phyloP scores from a whole-genome alignment of 2,797 vertebrate genomes.

The Jordanella pulchra region DNA sequence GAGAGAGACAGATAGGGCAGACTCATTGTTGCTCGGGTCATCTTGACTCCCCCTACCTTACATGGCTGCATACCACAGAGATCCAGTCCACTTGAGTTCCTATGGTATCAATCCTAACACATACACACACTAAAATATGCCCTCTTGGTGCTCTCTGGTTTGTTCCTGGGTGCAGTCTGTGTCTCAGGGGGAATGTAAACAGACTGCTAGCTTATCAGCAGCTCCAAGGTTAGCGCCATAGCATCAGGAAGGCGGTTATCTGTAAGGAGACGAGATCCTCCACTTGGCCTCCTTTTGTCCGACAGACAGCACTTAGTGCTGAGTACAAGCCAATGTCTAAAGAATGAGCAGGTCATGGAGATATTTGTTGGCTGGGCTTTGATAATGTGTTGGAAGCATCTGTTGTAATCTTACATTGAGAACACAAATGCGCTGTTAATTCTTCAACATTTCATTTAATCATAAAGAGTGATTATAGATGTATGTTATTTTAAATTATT shows the following conservation, averaged over 20 bases:
- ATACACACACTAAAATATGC: slow-evolving; percentile 35
- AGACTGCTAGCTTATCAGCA: slow-evolving; percentile 69
- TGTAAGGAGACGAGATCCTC: slow-evolving; percentile 52
- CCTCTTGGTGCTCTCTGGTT: slow-evolving; percentile 40
- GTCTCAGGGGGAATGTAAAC: slow-evolving; percentile 77
- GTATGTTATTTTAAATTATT: background rate
- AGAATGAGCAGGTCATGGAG: slow-evolving; percentile 24
- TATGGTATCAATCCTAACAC: slow-evolving; percentile 70
- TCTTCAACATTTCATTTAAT: background rate
- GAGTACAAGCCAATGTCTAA: slow-evolving; percentile 19
- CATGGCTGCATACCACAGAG: slow-evolving; percentile 77
- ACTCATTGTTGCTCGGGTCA: slow-evolving; percentile 71
- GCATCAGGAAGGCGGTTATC: slow-evolving; percentile 68
- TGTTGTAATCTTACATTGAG: background rate
- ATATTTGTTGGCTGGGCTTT: slow-evolving; percentile 4
- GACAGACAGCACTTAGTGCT: slow-evolving; percentile 42
- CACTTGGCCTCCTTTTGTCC: slow-evolving; percentile 39
- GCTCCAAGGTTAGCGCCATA: slow-evolving; percentile 65
- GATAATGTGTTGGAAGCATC: slow-evolving; percentile 5
- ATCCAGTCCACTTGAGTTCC: slow-evolving; percentile 74
- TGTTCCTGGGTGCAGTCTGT: slow-evolving; percentile 68
- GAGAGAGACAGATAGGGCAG: slow-evolving; percentile 52
- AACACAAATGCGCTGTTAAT: background rate
- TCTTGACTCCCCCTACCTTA: slow-evolving; percentile 75
- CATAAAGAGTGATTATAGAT: background rate